These are phyloP conservation scores for Diphyllodes magnificus DNA, from an alignment of 2,113 vertebrate species.

Conservation along the genomic window DNA sequence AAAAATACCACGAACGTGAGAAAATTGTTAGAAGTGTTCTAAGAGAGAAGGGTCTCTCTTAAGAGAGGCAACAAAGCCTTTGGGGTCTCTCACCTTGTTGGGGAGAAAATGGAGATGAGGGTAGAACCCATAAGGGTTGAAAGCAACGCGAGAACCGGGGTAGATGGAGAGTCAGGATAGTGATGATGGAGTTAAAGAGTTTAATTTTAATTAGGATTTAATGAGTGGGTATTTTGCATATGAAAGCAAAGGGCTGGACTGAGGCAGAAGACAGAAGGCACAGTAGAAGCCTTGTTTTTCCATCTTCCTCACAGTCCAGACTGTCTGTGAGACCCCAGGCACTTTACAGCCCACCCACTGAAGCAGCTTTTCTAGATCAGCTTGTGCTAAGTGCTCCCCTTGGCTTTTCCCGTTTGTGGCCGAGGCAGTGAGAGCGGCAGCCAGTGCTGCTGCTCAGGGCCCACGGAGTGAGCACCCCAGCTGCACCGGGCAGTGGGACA, in stretches of 20 bases:
- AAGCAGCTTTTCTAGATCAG: neutral
- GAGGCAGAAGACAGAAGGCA: neutral
- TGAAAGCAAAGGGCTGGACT: neutral
- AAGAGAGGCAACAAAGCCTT: neutral
- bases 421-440: neutral
- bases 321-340: neutral
- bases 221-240: neutral
- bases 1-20: slow-evolving; percentile 54
- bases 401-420: neutral
- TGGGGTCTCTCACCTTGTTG: neutral
- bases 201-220: neutral
- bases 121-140: neutral
- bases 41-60: neutral
- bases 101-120: neutral
- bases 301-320: neutral
- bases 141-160: neutral
- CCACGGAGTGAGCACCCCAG: fast-evolving
- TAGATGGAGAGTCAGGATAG: neutral
- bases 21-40: slow-evolving; percentile 42
- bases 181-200: neutral
- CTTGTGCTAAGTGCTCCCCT: neutral
- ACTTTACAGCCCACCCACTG: neutral
- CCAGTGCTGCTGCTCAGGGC: neutral
- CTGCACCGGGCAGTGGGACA: neutral
- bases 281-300: neutral